These are phyloP conservation scores for Dastarcus helophoroides DNA, from an alignment of 2,888 invertebrate species.

Conservation along the genomic window DNA sequence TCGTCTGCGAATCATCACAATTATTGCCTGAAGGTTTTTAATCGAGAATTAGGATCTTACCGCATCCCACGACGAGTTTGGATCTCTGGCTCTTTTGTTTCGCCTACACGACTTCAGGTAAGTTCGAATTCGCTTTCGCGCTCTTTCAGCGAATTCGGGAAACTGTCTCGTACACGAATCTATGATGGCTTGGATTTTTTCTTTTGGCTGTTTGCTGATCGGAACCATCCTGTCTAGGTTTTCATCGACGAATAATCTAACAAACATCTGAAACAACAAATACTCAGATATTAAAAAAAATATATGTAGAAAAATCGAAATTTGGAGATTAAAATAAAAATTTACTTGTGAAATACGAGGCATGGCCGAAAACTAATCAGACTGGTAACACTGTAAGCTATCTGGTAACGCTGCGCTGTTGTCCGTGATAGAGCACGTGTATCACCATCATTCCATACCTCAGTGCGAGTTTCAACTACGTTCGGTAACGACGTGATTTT, in stretches of 20 bases:
- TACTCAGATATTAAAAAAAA: too few relatives aligned
- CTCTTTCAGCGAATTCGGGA: conserved; percentile 91
- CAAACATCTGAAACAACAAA: conserved; percentile 74
- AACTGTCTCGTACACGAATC: conserved; percentile 95
- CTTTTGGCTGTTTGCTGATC: conserved; percentile 94
- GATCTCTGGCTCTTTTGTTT: conserved; percentile 85
- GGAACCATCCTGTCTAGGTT: conserved; percentile 93
- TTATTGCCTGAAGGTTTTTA: not conserved
- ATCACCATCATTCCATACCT: too few relatives aligned
- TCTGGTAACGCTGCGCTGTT: too few relatives aligned
- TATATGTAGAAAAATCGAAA: too few relatives aligned
- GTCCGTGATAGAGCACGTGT: too few relatives aligned
- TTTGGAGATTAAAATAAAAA: too few relatives aligned
- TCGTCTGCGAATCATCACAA: conserved; percentile 48
- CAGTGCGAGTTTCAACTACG: too few relatives aligned
- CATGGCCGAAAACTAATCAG: too few relatives aligned
- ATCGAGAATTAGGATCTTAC: conserved; percentile 44
- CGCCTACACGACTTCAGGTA: conserved; percentile 92
- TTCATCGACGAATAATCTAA: conserved; percentile 91
- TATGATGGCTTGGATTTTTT: conserved; percentile 94
- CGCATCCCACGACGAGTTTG: conserved; percentile 71
- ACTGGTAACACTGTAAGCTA: too few relatives aligned
- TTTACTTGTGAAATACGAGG: too few relatives aligned
- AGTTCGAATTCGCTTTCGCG: conserved; percentile 87
- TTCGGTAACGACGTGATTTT: too few relatives aligned